Conservation (phyloP, 2,888 invertebrate genomes). For the Spodoptera picta region DNA sequence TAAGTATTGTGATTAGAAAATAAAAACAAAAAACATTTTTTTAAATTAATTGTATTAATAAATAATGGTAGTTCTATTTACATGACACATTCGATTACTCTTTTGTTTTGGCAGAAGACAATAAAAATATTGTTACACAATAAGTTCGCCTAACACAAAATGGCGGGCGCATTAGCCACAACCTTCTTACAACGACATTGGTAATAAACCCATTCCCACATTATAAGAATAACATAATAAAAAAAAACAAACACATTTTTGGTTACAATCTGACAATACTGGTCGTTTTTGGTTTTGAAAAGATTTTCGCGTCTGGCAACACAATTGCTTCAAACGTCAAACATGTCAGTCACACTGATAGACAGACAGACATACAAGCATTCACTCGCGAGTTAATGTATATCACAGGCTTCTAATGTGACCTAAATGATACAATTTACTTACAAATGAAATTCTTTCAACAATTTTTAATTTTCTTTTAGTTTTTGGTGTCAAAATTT, state of each 20-base stretch:
- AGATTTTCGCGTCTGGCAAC: conserved; percentile 39
- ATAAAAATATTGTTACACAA: conserved; percentile 87
- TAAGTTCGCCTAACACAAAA: conserved; percentile 71
- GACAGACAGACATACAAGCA: conserved; percentile 79
- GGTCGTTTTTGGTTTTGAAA: conserved; percentile 82
- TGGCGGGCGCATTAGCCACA: conserved; percentile 47
- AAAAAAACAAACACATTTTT: conserved; percentile 72
- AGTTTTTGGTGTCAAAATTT: conserved; percentile 68
- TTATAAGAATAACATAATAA: conserved; percentile 56
- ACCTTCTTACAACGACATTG: conserved; percentile 72
- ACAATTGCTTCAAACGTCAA: conserved; percentile 49
- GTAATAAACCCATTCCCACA: conserved; percentile 73
- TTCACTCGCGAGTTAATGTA: conserved; percentile 79
- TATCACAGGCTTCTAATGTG: conserved; percentile 87
- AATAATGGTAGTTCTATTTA: conserved; percentile 89
- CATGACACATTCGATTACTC: conserved; percentile 88
- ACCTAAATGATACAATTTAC: conserved; percentile 80
- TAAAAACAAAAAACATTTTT: conserved; percentile 71
- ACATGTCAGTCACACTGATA: conserved; percentile 72
- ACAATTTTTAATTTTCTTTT: conserved; percentile 58
- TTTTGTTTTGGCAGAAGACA: conserved; percentile 89
- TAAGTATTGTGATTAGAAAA: conserved; percentile 32
- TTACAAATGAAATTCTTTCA: conserved; percentile 69
- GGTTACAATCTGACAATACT: conserved; percentile 85
- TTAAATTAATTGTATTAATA: conserved; percentile 89